Evolutionary conservation across 30 jellyfish, hydroid and myxozoan genomes (phyloP), one percentile per base, ranked within the genome.

Genomic region (Cassiopea xamachana): DNA sequence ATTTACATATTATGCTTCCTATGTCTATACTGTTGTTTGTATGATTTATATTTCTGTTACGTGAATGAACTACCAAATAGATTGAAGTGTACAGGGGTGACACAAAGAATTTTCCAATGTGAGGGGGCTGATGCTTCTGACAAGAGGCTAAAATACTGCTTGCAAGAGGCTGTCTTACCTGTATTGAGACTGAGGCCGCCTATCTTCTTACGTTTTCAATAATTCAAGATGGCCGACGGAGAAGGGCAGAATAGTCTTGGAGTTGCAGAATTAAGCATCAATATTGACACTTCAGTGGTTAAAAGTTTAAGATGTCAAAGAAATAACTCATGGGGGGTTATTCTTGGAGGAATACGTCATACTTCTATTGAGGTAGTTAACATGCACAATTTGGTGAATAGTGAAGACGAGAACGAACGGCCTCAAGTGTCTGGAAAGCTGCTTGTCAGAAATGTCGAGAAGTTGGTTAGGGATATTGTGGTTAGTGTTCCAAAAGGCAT

Each of bases 271-370:
- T 2, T 60, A 59, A 48, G 8, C 9, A 79, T 80, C 8, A 60
- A 80, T 16, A 61, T 80, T n/a, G 79, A 27, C 44, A 47, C 59
- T 7, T 80, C 79, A 44, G 71, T 80, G 68, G n/a, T 19, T 44
- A 27, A 50, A 39, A 80, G 39, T 27, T 67, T 80, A 51, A 8
- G 43, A 0, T 14, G 67, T 55, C 1, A 19, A 18, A 79, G 60
- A 17, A 46, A 86, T 43, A 50, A 1, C 9, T 74, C 93, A n/a
- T 86, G 93, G 93, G 93, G 93, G 46, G 44, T 86, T 50, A n/a
- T 86, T 27, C 81, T 86, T 9, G 93, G 93, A 6, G 73, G 81
- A 14, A 46, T 47, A 7, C 14, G 16, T 27, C 59, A 67, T 1
- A 44, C 14, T 14, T 6, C 17, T 8, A 6, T 50, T 62, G 60